A percentile compares a stretch with the other conserved stretches of the same genome.
Conservation (phyloP, 2,113 vertebrate species). For the Odontesthes bonariensis region DNA sequence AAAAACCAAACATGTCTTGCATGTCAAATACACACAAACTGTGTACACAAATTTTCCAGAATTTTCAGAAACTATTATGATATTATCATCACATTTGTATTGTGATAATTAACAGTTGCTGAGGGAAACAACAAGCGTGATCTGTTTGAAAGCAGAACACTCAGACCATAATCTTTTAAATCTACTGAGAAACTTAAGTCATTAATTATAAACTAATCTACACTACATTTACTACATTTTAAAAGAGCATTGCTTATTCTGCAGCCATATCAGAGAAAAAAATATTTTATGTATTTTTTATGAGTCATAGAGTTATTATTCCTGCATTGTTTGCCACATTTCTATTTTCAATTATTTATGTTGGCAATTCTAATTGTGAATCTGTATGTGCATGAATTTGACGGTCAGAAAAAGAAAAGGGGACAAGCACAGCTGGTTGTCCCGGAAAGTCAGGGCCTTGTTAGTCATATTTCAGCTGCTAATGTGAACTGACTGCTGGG, state of each 20-base stretch:
- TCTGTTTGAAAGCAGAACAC: neutral
- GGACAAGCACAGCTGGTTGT: conserved; percentile 63
- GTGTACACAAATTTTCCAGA: neutral
- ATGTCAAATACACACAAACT: neutral
- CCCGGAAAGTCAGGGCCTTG: conserved; percentile 56
- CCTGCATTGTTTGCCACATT: conserved; percentile 21
- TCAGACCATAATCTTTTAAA: too few species aligned
- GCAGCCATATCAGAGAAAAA: conserved; percentile 2
- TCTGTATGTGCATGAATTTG: conserved; percentile 43
- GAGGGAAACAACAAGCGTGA: neutral
- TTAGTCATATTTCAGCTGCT: conserved; percentile 77
- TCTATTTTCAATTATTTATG: conserved; percentile 50
- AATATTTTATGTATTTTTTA: conserved; percentile 4
- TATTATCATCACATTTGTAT: conserved; percentile 4
- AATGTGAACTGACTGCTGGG: conserved; percentile 79
- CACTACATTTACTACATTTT: neutral
- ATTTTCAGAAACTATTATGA: neutral
- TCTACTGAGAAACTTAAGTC: neutral
- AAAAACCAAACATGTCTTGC: neutral
- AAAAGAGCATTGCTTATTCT: neutral
- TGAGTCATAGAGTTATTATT: conserved; percentile 16
- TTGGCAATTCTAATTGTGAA: conserved; percentile 58
- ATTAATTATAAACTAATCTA: too few species aligned
- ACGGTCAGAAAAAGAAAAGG: conserved; percentile 32
- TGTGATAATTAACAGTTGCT: too few species aligned